phyloP scores from a whole-genome alignment of 2,797 vertebrate species.

The Furcifer pardalis region DNA sequence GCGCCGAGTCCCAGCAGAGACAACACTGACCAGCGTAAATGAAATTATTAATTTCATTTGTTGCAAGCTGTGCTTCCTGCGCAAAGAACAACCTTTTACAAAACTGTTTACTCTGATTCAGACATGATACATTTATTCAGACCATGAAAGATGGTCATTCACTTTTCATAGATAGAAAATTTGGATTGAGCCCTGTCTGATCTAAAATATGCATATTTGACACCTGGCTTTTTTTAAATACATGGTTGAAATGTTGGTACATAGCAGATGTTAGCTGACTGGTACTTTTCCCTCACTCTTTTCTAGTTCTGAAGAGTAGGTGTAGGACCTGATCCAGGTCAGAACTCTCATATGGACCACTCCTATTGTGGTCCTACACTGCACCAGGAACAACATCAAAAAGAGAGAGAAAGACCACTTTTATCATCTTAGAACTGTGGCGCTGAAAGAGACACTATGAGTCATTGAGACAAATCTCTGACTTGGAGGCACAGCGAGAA shows the following conservation, averaged over 20 bases:
- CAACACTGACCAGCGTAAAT: constrained; percentile 83
- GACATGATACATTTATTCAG: not conserved
- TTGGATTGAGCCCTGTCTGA: not conserved
- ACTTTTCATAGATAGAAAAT: not conserved
- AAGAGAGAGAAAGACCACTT: no score
- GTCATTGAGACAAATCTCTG: no score
- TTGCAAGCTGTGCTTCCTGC: not conserved
- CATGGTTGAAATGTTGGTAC: not conserved
- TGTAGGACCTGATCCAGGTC: not conserved
- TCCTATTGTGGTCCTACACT: not conserved
- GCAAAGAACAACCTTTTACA: not conserved
- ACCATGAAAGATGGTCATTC: not conserved
- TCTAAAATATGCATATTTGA: not conserved
- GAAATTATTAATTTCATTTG: not conserved
- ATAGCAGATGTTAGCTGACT: not conserved
- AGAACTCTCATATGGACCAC: no score
- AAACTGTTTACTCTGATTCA: not conserved
- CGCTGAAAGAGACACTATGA: no score
- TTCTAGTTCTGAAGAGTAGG: not conserved
- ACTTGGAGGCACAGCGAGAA: no score
- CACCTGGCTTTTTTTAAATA: not conserved
- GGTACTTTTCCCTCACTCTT: not conserved
- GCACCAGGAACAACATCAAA: not conserved
- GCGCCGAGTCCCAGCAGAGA: constrained; percentile 76
- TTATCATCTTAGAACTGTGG: no score